Percentiles rank a stretch among this genome's conserved stretches.
Evolutionary conservation across 2,113 vertebrate genomes (phyloP).

Genomic region (Sinocyclocheilus rhinocerous): DNA sequence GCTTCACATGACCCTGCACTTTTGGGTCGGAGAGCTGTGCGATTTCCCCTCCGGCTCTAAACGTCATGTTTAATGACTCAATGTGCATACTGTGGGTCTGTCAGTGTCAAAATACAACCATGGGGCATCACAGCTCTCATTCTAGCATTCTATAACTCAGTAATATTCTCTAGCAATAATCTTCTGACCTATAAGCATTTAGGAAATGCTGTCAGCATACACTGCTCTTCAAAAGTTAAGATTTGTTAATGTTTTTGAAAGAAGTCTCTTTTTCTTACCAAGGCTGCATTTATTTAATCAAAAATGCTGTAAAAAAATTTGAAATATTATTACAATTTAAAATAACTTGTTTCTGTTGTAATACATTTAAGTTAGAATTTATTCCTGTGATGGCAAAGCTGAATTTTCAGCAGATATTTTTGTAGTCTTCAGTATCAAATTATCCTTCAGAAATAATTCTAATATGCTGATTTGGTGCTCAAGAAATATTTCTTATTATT

Average conservation of each 20-base stretch:
- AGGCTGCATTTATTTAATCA: background rate
- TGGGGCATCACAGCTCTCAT: background rate
- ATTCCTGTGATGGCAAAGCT: background rate
- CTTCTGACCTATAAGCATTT: background rate
- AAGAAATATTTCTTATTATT: background rate
- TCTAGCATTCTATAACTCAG: background rate
- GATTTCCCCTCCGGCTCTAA: background rate
- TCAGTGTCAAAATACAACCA: constrained; percentile 42
- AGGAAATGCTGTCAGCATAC: background rate
- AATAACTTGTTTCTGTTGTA: background rate
- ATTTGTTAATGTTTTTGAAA: background rate
- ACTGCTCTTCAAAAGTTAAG: background rate
- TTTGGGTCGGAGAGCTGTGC: constrained; percentile 19
- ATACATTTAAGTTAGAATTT: background rate
- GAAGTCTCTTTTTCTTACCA: background rate
- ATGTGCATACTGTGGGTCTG: constrained; percentile 4
- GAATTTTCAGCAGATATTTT: background rate
- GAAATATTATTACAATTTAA: background rate
- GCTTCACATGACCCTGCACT: constrained; percentile 23
- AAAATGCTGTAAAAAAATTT: background rate
- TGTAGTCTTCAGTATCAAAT: background rate
- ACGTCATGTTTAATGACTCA: constrained; percentile 44
- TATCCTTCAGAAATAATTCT: background rate
- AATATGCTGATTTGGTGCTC: background rate
- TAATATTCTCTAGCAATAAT: too few species aligned